Base-by-base conservation (phyloP, 2,113 vertebrate species). In the Bostrychus sinensis region DNA sequence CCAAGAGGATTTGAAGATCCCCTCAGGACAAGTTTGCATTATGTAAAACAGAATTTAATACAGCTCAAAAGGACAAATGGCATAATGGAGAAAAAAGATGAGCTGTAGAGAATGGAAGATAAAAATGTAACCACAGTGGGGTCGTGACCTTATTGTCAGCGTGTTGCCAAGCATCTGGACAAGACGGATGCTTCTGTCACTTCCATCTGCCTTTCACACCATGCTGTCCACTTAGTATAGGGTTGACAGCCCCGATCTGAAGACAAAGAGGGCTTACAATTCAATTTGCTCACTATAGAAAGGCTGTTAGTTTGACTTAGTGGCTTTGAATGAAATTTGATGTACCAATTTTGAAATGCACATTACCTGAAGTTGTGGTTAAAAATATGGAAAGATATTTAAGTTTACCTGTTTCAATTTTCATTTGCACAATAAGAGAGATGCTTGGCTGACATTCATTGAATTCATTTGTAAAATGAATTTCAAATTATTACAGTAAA, bases 121-220 rank as follows among this genome's bases (percentile, higher is more conserved):
- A 43, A 51, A 43, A 62, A 56, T 20, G 2, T 13, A 46, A 55
- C 56, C 56, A 25, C 10, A 16, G 53, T 26, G n/a, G 42, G 71
- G 62, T 78, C 9, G 17, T 50, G 66, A 74, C 78, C 72, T 78
- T 82, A 72, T 75, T 51, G 17, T 77, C 55, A 25, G 45, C 45
- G 75, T 71, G 78, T 73, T 77, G 77, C 54, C n/a, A 7, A 79
- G 67, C 80, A 85, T 69, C 82, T 85, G 80, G 76, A 80, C 59
- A 54, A 62, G 74, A 70, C 72, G 25, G 64, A 69, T 39, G 69
- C 55, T 70, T 48, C 78, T 55, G 71, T 39, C 46, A 77, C 54
- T 28, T 46, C 78, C 78, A 65, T 83, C 69, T 81, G 78, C 73
- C 50, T 74, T 42, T 66, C 66, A 38, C 60, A 59, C 62, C 28